Percentiles rank a stretch among this genome's conserved stretches.
Evolutionary conservation across 2,797 vertebrate genomes (phyloP).

Genomic region (Sebastes oblongus): DNA sequence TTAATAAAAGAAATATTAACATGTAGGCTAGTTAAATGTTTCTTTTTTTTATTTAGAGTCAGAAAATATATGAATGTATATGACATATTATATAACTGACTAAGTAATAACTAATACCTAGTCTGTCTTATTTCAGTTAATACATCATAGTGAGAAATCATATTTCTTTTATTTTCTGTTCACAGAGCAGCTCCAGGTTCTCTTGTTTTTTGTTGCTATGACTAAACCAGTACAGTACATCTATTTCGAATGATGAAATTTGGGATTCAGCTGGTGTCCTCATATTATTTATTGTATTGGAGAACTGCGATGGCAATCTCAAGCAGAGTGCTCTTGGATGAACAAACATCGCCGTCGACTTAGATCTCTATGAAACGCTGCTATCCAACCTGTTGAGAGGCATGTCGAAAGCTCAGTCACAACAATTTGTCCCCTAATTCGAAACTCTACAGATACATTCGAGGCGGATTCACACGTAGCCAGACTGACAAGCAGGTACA

Average conservation of each 20-base stretch:
- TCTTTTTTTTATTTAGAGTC: background rate
- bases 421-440: conserved; percentile 71
- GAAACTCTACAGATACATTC: conserved; percentile 55
- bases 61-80: background rate
- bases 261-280: background rate
- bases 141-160: background rate
- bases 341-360: conserved; percentile 14
- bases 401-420: conserved; percentile 64
- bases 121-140: background rate
- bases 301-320: conserved; percentile 2
- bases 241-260: background rate
- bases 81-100: background rate
- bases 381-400: conserved; percentile 60
- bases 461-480: conserved; percentile 39
- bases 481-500: conserved; percentile 39
- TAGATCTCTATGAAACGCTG: conserved; percentile 58
- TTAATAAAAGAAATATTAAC: background rate
- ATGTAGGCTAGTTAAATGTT: background rate
- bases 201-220: background rate
- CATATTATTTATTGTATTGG: conserved; percentile 5
- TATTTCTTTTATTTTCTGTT: background rate
- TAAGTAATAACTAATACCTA: too few relatives aligned
- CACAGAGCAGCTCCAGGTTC: background rate
- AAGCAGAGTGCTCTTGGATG: conserved; percentile 22
- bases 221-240: background rate